phyloP scores from a whole-genome alignment of 2,797 vertebrate species.

The Silurus lanzhouensis region DNA sequence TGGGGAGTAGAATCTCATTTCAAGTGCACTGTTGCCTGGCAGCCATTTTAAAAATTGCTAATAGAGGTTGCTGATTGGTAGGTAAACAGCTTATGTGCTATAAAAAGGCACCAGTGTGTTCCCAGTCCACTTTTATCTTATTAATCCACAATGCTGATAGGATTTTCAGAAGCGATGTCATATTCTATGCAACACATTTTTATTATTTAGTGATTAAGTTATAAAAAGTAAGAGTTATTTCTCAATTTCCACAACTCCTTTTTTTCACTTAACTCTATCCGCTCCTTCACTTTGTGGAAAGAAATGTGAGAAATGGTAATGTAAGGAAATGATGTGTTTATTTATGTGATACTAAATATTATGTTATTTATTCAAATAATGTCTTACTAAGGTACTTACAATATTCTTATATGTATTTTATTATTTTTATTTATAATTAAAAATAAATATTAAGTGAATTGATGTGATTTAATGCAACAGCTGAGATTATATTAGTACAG shows the following conservation, averaged over 20 bases:
- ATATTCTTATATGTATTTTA: background rate
- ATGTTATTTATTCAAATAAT: background rate
- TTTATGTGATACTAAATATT: background rate
- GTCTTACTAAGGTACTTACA: background rate
- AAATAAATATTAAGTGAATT: background rate
- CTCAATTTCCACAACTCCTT: background rate
- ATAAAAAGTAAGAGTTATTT: background rate
- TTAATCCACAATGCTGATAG: conserved; percentile 30
- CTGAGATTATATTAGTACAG: background rate
- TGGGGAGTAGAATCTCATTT: conserved; percentile 39
- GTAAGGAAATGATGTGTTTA: background rate
- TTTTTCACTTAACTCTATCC: background rate
- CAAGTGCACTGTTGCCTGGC: conserved; percentile 50
- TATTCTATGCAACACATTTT: conserved; percentile 17
- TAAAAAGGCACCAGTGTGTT: conserved; percentile 38
- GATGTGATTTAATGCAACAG: background rate
- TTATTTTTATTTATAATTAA: background rate
- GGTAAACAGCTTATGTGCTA: conserved; percentile 43
- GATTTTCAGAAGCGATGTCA: conserved; percentile 26
- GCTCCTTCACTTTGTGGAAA: background rate
- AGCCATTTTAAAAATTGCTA: conserved; percentile 45
- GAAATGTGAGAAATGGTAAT: background rate
- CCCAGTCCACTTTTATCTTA: conserved; percentile 31
- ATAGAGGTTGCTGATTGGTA: conserved; percentile 46
- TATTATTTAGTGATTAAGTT: conserved; percentile 14